Base-by-base conservation (phyloP, 2,888 invertebrate genomes). In the Lepidochitona cinerea region DNA sequence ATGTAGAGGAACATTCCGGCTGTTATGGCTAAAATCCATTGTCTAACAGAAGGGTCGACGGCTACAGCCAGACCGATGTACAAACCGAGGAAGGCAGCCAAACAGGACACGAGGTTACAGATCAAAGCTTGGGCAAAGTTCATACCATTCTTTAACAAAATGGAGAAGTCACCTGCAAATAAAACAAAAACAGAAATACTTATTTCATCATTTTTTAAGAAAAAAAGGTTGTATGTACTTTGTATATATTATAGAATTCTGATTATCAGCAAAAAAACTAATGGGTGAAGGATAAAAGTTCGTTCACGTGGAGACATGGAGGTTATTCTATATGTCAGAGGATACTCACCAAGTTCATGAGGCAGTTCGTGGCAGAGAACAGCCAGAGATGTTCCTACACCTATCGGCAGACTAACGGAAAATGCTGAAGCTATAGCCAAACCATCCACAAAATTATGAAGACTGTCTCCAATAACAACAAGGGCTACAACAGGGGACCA, bases 1-100 rank as follows among this genome's bases (percentile, higher is more conserved):
- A 92, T 90, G 81, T 92, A 92, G 9, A 92, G 82, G 81, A 92
- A 92, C 86, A 92, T 91, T 36, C 92, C 92, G n/a, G 91, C 91
- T 0, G 92, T 90, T 5, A 91, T 77, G 0, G 91, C 88, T 74
- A 92, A 89, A 26, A 92, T 90, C 91, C 92, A 91, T 32, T 85
- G 83, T 68, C 89, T 78, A 4, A 88, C 86, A 0, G 70, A 74
- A 1, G 81, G 82, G 26, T 84, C 79, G 0, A 86, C 82, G 4
- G 90, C 87, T 12, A 91, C 79, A 1, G 81, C 81, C 23, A 92
- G 83, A 3, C 91, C 90, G 35, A 92, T 78, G 74, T 89, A 91
- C 5, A 92, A 85, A 3, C 92, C 92, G 14, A 88, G 75, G 78
- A 91, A 91, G 6, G 91, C 91, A 3, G 91, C 90, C 18, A 91